Conservation (phyloP, 2,888 invertebrate species). For the Dione vanillae region DNA sequence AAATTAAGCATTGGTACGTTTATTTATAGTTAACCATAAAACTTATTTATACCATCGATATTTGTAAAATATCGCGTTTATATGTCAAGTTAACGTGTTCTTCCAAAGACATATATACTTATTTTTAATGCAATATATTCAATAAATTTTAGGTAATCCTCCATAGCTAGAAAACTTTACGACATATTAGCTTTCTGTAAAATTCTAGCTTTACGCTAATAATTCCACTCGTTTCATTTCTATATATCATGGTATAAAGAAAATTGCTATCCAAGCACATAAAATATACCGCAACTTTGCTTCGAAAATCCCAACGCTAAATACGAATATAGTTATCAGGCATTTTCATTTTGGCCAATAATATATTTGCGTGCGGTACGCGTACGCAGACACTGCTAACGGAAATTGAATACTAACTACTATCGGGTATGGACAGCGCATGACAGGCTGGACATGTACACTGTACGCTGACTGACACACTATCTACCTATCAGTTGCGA, state of each 20-base stretch:
- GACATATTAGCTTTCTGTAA: conserved; percentile 20
- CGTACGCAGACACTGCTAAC: conserved; percentile 55
- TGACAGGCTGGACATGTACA: conserved; percentile 49
- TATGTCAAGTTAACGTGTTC: too few species aligned
- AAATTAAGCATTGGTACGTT: too few species aligned
- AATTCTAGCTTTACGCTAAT: conserved; percentile 10
- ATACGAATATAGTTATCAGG: conserved; percentile 35
- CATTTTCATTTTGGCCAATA: conserved; percentile 57
- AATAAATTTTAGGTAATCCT: conserved; percentile 5
- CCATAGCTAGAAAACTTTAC: conserved; percentile 18
- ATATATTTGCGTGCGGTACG: conserved; percentile 57
- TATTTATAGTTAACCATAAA: too few species aligned
- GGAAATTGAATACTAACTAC: conserved; percentile 74
- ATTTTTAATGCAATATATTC: neutral
- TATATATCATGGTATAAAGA: conserved; percentile 22
- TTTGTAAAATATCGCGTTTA: too few species aligned
- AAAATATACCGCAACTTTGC: conserved; percentile 10
- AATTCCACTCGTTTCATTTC: neutral
- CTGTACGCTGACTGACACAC: conserved; percentile 49
- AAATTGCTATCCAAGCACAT: conserved; percentile 23
- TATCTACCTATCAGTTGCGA: conserved; percentile 52
- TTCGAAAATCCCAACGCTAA: conserved; percentile 29
- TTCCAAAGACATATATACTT: too few species aligned
- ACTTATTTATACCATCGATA: too few species aligned
- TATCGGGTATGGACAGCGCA: conserved; percentile 58